A percentile compares a stretch with the other conserved stretches of the same genome.
Evolutionary conservation across 2,888 invertebrate species (phyloP).

Genomic region (Protonemura montana): DNA sequence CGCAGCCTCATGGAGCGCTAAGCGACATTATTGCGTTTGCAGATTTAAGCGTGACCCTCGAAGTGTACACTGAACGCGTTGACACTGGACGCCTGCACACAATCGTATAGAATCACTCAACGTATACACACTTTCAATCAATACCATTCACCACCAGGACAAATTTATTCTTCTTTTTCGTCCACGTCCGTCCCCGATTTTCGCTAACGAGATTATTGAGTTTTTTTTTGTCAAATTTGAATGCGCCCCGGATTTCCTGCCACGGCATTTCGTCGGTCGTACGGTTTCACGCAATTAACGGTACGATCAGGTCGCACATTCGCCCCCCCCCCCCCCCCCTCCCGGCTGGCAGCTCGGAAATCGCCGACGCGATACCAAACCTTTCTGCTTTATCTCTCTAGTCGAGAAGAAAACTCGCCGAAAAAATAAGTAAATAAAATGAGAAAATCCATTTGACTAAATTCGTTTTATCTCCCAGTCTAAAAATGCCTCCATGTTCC

Average conservation of each 20-base stretch:
- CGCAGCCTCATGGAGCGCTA: background rate
- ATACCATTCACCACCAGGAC: background rate
- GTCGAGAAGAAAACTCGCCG: background rate
- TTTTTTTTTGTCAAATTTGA: slow-evolving; percentile 3
- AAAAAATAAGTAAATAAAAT: background rate
- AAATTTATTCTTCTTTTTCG: background rate
- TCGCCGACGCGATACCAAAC: background rate
- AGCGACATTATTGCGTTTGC: background rate
- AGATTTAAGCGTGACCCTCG: background rate
- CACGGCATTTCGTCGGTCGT: background rate
- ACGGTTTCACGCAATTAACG: background rate
- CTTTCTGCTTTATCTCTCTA: background rate
- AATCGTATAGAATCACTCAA: background rate
- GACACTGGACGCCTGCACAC: background rate
- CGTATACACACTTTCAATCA: background rate
- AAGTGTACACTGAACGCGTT: background rate
- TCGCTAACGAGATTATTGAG: slow-evolving; percentile 7
- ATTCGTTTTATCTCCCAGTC: background rate
- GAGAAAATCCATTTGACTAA: background rate
- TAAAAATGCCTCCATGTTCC: background rate
- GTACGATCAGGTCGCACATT: background rate
- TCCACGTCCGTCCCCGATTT: background rate
- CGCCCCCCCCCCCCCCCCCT: background rate
- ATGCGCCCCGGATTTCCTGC: background rate
- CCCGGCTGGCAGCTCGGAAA: background rate